Base-by-base conservation (phyloP, 2,888 invertebrate species). In the Catonia carolina region DNA sequence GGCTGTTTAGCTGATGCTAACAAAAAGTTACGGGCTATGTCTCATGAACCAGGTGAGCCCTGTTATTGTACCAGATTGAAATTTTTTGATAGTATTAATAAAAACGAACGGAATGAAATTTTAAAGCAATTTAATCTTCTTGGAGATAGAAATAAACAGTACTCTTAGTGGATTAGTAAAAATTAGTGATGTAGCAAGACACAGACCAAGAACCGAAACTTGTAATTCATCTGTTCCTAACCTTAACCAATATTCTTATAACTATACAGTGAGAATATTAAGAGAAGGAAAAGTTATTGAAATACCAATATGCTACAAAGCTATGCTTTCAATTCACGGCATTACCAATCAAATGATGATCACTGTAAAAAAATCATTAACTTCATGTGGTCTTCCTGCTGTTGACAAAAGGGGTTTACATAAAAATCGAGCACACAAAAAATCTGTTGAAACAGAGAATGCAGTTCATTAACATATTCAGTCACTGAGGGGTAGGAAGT, bases 311-410 rank as follows among this genome's bases (percentile, higher is more conserved):
- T 51, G 51, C 17, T 36, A 51, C 12, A 51, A 37, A 20, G 51
- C 15, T 20, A 36, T 51, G n/a, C 15, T 51, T 20, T 51, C 51
- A 15, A 36, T 51, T 14, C 51, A 51, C 35, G 36, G 51, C 1
- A 51, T 51, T 17, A 36, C 51, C 12, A 51, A 51, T 18, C 51
- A 51, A 20, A 37, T 20, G 22, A 51, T 51, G 33, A 51, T 35
- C 20, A 51, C 18, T 3, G 20, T 45, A 36, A 51, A 51, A 12
- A 51, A 51, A 36, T 51, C 51, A 4, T 15, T 51, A 12, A 36
- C 33, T 51, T 35, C 51, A 10, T 36, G 36, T 51, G 51, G 37
- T 8, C 20, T n/a, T n/a, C n/a, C 36, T 17, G 20, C 35, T 15
- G 51, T 51, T 10, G 51, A 51, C 18, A 15, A 31, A 18, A 33